Evolutionary conservation across 1,140 invertebrate species (phyloP).

Genomic region (Colletes gigas): DNA sequence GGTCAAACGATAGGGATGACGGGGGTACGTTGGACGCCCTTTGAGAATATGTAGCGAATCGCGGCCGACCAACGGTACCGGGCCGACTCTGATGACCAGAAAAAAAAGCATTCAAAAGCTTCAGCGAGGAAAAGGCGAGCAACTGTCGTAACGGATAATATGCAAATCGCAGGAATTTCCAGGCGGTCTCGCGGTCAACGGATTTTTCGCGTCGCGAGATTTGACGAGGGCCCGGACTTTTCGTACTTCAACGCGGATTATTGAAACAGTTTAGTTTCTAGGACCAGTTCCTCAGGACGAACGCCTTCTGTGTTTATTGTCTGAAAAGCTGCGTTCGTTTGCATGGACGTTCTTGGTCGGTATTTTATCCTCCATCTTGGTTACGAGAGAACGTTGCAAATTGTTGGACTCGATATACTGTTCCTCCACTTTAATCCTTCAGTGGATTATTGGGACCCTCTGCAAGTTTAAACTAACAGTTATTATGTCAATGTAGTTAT

Average conservation of each 20-base stretch:
- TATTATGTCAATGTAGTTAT: too few species aligned
- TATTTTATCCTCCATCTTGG: too few species aligned
- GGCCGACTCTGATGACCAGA: constrained; percentile 59
- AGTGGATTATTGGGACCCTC: too few species aligned
- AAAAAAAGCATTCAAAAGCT: constrained; percentile 49
- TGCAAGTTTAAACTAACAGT: too few species aligned
- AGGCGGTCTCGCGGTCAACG: constrained; percentile 44
- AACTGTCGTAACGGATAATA: constrained; percentile 70
- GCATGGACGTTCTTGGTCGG: too few species aligned
- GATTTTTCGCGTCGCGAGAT: constrained; percentile 36
- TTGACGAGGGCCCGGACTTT: neutral
- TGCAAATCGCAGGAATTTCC: constrained; percentile 65
- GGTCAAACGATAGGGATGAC: constrained; percentile 55
- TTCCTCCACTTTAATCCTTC: too few species aligned
- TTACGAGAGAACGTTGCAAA: too few species aligned
- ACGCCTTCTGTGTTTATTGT: too few species aligned
- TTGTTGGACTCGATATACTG: too few species aligned
- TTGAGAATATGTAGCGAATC: constrained; percentile 71
- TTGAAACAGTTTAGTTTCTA: too few species aligned
- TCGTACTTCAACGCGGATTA: neutral
- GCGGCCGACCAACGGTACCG: constrained; percentile 55
- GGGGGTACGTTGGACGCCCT: constrained; percentile 54
- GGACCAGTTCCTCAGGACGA: too few species aligned
- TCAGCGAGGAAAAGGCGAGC: constrained; percentile 50
- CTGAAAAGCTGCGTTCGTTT: too few species aligned